Evolutionary conservation across 2,797 vertebrate genomes (phyloP), one percentile per base, ranked within the genome.

Genomic region (Coccyzus lansbergi): DNA sequence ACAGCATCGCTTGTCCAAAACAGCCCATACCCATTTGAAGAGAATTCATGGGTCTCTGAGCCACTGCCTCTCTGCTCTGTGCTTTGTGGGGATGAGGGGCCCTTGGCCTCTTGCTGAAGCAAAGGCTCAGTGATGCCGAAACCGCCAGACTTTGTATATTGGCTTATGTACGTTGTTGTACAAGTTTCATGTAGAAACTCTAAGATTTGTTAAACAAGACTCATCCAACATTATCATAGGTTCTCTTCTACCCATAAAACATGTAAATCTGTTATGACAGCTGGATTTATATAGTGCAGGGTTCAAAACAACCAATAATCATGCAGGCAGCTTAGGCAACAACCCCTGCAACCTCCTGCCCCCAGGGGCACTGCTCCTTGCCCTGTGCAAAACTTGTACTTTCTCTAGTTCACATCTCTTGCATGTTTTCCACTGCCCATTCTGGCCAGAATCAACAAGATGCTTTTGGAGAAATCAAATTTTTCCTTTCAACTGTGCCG

Each of bases 351-450:
- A 10, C 17, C 29, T 46, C 24, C 29, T 42, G 17, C 22, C 20
- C 15, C 16, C 0, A 0, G 9, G 7, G 25, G 0, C 0, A 16
- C 34, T 80, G 44, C 24, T 80, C 13, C 52, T 63, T 34, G 44
- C 14, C 25, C 60, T 67, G 51, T 2, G 4, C 10, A 16, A 49
- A 9, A 19, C 55, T 28, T 53, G 4, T 3, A 4, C 19, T 21
- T 59, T 36, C 42, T 31, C 1, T 10, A 36, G 22, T 20, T n/a
- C 2, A 0, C 6, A 4, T 16, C 11, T 26, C 31, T 72, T 0
- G 1, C 14, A 15, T 0, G 0, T 42, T 18, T 10, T 20, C 38
- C 2, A 1, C 25, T 40, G 33, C 10, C 10, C 19, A 10, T 77
- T 49, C 56, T 8, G 67, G 25, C 3, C 34, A 46, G 44, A 31